These are phyloP conservation scores for Zaprionus camerounensis DNA, from an alignment of 1,140 invertebrate species.

Conservation along the genomic window DNA sequence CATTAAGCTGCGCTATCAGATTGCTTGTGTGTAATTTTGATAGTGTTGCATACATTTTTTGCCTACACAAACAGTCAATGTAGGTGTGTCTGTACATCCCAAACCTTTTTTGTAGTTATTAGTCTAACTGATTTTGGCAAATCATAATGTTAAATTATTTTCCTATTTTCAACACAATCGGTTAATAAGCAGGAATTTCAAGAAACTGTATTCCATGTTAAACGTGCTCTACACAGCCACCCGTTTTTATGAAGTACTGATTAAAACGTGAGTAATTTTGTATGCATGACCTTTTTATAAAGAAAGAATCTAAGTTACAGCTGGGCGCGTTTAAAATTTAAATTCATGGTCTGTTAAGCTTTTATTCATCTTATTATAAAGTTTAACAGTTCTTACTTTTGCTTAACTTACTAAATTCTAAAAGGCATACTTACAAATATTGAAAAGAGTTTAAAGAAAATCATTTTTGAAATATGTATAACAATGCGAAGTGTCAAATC, in stretches of 20 bases:
- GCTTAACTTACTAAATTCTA: not conserved
- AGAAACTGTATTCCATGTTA: not conserved
- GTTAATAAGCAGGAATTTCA: not conserved
- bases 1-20: too few relatives aligned
- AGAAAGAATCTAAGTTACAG: not conserved
- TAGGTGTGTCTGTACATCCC: too few relatives aligned
- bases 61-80: too few relatives aligned
- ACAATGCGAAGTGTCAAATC: conserved; percentile 45
- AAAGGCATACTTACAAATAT: conserved; percentile 67
- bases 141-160: not conserved
- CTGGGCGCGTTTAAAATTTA: not conserved
- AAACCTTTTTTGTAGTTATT: not conserved
- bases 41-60: too few relatives aligned
- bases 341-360: not conserved
- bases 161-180: not conserved
- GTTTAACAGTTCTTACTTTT: not conserved
- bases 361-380: not conserved
- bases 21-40: too few relatives aligned
- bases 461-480: conserved; percentile 57
- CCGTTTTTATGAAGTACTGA: not conserved
- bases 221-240: not conserved
- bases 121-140: not conserved
- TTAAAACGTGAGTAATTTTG: not conserved
- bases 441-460: conserved; percentile 63
- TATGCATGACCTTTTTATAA: conserved; percentile 2